Percentiles rank a stretch among this genome's conserved stretches.
Conservation (phyloP, 2,113 vertebrate species). For the Nothobranchius furzeri region DNA sequence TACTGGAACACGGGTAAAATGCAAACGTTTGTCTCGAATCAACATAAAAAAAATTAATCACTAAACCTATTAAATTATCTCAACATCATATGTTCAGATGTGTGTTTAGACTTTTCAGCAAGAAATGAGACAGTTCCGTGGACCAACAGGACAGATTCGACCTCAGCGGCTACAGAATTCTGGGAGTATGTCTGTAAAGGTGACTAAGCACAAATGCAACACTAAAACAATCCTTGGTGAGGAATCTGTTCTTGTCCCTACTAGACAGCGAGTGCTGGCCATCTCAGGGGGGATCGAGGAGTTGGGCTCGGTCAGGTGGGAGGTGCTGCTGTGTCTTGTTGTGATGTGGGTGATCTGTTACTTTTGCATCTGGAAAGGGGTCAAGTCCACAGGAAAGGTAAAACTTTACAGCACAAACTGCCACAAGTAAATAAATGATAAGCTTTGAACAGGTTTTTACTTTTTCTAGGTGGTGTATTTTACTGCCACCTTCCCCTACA, state of each 20-base stretch:
- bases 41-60: background rate
- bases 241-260: background rate
- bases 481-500: conserved; percentile 81
- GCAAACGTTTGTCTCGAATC: background rate
- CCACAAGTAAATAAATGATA: too few species aligned
- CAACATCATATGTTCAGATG: conserved; percentile 40
- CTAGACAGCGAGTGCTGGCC: conserved; percentile 84
- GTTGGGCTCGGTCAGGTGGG: conserved; percentile 87
- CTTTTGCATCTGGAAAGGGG: conserved; percentile 96
- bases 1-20: conserved; percentile 90
- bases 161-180: conserved; percentile 74
- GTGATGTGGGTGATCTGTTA: conserved; percentile 89
- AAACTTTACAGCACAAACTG: background rate
- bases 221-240: background rate
- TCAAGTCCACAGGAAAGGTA: conserved; percentile 94
- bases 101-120: conserved; percentile 58
- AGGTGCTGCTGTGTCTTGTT: conserved; percentile 86
- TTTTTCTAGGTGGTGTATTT: conserved; percentile 78
- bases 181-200: conserved; percentile 70
- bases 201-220: background rate
- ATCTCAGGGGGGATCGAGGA: conserved; percentile 89
- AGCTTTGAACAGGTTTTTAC: background rate
- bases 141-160: conserved; percentile 48
- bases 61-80: too few species aligned
- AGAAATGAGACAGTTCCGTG: conserved; percentile 37